Evolutionary conservation across 2,888 invertebrate species (phyloP).

Genomic region (Chymomyza fuscimana): DNA sequence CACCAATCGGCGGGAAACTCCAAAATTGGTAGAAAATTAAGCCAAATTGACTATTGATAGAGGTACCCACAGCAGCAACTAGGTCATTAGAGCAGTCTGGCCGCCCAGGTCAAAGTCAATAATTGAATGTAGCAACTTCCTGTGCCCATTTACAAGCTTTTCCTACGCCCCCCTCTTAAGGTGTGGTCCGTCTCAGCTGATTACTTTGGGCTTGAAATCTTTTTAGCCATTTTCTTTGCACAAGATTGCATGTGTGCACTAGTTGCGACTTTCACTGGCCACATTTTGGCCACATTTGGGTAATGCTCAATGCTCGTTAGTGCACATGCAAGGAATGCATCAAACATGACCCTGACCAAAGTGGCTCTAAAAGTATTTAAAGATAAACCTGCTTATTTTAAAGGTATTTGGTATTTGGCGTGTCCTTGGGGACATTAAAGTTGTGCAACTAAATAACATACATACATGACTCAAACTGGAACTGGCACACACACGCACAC

Average conservation of each 20-base stretch:
- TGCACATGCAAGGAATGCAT: conserved; percentile 71
- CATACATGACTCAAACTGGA: neutral
- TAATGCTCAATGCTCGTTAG: conserved; percentile 50
- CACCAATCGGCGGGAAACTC: too few species aligned
- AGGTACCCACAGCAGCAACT: neutral
- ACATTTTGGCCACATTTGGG: conserved; percentile 38
- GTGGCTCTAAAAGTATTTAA: conserved; percentile 10
- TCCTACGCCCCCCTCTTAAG: conserved; percentile 28
- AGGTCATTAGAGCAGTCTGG: neutral
- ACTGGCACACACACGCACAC: conserved; percentile 25
- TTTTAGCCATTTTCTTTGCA: neutral
- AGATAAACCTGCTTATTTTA: conserved; percentile 34
- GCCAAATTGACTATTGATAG: neutral
- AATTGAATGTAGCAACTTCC: neutral
- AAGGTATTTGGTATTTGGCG: conserved; percentile 30
- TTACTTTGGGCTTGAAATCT: conserved; percentile 60
- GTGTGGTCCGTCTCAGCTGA: conserved; percentile 50
- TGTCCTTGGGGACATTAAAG: conserved; percentile 36
- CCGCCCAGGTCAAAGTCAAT: conserved; percentile 67
- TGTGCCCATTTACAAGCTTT: neutral
- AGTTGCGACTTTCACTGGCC: conserved; percentile 58
- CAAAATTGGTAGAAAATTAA: neutral
- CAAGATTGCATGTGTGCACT: conserved; percentile 51
- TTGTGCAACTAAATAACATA: neutral
- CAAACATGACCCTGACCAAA: conserved; percentile 59